Percentiles rank a stretch among this genome's conserved stretches.
Evolutionary conservation across 2,113 vertebrate genomes (phyloP).

Genomic region (Tupaia tana): DNA sequence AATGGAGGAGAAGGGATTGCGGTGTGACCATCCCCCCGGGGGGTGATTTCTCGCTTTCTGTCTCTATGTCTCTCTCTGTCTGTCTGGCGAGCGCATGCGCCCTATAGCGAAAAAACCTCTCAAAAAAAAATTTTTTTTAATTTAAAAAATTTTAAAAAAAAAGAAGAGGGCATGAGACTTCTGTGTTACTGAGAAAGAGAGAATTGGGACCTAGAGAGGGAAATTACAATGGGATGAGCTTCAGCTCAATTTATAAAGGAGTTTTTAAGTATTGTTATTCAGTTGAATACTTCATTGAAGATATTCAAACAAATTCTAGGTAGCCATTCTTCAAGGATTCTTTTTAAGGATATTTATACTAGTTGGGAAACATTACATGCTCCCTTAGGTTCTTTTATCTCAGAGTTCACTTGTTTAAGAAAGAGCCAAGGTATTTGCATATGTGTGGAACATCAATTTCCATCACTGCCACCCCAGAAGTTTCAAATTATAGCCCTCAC

Average conservation of each 20-base stretch:
- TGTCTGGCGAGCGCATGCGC: no score
- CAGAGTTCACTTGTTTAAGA: not conserved
- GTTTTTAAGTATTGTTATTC: conserved; percentile 9
- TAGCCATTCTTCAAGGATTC: not conserved
- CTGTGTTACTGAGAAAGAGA: not conserved
- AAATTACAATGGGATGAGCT: not conserved
- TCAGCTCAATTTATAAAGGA: not conserved
- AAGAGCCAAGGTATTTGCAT: no score
- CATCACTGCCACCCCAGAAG: not conserved
- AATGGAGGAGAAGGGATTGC: no score
- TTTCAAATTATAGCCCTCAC: not conserved
- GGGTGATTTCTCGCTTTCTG: no score
- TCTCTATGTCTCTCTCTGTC: no score
- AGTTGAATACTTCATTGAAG: not conserved
- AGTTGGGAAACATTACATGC: not conserved
- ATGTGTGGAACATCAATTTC: not conserved
- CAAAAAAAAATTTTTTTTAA: no score
- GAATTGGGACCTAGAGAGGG: not conserved
- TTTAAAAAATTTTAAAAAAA: no score
- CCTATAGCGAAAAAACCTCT: no score
- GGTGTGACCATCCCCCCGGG: no score
- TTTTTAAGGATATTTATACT: not conserved
- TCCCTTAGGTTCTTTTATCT: not conserved
- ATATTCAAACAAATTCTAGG: not conserved
- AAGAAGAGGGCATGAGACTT: not conserved